Percentiles rank a stretch among this genome's conserved stretches.
phyloP scores from a whole-genome alignment of 2,797 vertebrate species.

The Eutrigla gurnardus region DNA sequence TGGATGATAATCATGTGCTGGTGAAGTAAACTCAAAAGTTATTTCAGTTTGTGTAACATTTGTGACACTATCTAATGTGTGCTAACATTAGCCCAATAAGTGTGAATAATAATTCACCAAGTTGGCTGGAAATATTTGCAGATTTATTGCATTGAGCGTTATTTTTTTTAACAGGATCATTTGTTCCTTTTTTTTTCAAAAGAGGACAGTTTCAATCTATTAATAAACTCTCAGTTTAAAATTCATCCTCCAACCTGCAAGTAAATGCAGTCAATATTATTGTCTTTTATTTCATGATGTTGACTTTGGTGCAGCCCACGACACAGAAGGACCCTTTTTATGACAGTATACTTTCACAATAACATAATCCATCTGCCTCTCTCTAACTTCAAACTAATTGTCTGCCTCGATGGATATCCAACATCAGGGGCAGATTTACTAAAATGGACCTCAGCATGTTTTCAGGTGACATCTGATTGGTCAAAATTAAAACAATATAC shows the following conservation, averaged over 20 bases:
- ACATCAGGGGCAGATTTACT: background rate
- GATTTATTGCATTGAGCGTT: too few species aligned
- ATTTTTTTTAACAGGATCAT: too few species aligned
- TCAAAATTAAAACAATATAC: background rate
- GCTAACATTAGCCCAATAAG: background rate
- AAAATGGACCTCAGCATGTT: background rate
- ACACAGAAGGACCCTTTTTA: background rate
- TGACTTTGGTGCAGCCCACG: background rate
- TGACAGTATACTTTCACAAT: background rate
- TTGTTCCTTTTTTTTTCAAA: too few species aligned
- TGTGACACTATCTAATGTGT: background rate
- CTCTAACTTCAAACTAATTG: background rate
- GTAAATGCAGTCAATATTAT: background rate
- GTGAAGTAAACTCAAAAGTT: background rate
- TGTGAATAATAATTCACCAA: too few species aligned
- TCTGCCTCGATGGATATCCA: conserved; percentile 12
- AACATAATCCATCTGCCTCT: background rate
- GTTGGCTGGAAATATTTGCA: too few species aligned
- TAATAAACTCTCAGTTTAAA: background rate
- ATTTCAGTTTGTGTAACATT: background rate
- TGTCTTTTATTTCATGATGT: background rate
- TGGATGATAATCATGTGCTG: conserved; percentile 14
- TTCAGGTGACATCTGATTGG: background rate
- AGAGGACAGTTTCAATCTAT: too few species aligned
- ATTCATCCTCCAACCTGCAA: background rate